Base-by-base conservation (phyloP, 2,113 vertebrate species). In the Ptilorrhoa leucosticta region DNA sequence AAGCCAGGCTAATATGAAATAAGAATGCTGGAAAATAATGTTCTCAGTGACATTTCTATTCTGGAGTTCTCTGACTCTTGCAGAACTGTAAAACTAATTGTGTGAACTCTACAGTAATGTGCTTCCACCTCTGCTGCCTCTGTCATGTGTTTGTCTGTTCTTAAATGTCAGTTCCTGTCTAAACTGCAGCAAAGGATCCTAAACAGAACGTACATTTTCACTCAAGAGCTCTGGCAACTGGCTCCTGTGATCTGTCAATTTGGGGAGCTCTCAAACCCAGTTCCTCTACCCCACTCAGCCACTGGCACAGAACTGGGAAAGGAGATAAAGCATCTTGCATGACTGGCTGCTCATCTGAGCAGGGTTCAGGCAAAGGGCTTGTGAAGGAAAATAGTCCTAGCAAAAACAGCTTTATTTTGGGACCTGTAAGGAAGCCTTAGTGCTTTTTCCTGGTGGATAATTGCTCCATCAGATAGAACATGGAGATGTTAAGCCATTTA, bases 351-450 rank as follows among this genome's bases (percentile, higher is more conserved):
- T 83, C 82, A 33, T 40, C 58, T 54, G 63, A 71, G 27, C 58
- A 88, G 57, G 78, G 82, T 89, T 95, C 90, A 90, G 44, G 83
- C 82, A 96, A 91, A 96, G 94, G 82, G 92, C 78, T 90, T 97
- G 94, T 6, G 64, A 96, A 96, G 89, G 72, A 94, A 97, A 97
- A 91, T 20, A 58, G 85, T 88, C 39, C 89, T 87, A 80, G 57
- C 80, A 93, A 65, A 82, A 89, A 81, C n/a, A 77, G 73, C 30
- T 95, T 93, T 92, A 91, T 94, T 71, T 92, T 81, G 91, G 56
- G 86, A 72, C 11, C 42, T 44, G n/a, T 58, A 91, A 93, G 72
- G 85, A 97, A 97, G 66, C 50, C 75, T 86, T 66, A 64, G 78
- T 72, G 54, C 50, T 39, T 93, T 90, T 85, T 58, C 66, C 70